Evolutionary conservation across 2,888 invertebrate species (phyloP).

Genomic region (Stenchaetothrips biformis): DNA sequence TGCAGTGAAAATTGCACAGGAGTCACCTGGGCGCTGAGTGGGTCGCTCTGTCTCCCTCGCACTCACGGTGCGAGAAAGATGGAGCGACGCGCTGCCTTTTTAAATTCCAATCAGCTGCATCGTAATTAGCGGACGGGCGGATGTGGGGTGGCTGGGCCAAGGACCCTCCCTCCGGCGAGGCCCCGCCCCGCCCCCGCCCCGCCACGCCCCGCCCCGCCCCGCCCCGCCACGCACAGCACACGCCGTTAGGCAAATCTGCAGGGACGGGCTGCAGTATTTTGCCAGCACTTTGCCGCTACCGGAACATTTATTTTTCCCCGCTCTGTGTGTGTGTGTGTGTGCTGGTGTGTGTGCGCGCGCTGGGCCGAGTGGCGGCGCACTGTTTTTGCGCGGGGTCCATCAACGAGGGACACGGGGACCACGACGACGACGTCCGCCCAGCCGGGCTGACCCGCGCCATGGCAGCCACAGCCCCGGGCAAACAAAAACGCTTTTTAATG

Average conservation of each 20-base stretch:
- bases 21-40: too few relatives aligned
- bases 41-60: too few relatives aligned
- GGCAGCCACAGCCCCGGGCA: neutral
- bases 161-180: neutral
- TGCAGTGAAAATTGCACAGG: neutral
- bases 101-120: slow-evolving; percentile 23
- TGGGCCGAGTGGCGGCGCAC: neutral
- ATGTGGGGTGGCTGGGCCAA: neutral
- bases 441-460: neutral
- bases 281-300: neutral
- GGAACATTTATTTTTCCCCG: neutral
- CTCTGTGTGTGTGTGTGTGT: too few relatives aligned
- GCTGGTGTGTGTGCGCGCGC: neutral
- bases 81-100: neutral
- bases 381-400: neutral
- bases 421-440: neutral
- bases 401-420: neutral
- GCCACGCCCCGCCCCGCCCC: neutral
- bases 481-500: slow-evolving; percentile 18
- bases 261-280: slow-evolving; percentile 5
- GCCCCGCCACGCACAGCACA: neutral
- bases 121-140: neutral
- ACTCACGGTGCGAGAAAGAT: neutral
- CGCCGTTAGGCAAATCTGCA: slow-evolving; percentile 18
- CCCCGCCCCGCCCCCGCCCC: neutral